Conservation (phyloP, 2,888 invertebrate species). For the Sinopyrophorus schimmeli region DNA sequence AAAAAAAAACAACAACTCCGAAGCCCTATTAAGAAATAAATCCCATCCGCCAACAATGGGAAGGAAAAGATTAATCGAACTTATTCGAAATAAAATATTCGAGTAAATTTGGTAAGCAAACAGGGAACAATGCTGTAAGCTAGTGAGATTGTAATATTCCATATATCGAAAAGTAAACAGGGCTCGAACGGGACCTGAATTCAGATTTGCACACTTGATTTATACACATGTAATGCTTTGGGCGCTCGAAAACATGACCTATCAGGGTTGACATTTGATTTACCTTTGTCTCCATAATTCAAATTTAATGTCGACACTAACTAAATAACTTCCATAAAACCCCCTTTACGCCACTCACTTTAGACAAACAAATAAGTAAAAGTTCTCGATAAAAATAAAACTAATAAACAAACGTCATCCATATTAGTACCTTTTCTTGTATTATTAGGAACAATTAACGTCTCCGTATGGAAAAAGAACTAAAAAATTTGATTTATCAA, state of each 20-base stretch:
- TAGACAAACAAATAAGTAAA: too few species aligned
- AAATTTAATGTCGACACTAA: slow-evolving; percentile 14
- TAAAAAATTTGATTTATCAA: too few species aligned
- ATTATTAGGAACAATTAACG: too few species aligned
- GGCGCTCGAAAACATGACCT: slow-evolving; percentile 1
- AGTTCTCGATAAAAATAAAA: too few species aligned
- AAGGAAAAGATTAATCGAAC: too few species aligned
- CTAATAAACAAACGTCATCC: too few species aligned
- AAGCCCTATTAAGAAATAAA: too few species aligned
- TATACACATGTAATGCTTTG: background rate
- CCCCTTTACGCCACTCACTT: too few species aligned
- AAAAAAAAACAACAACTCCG: too few species aligned
- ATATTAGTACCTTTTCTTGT: too few species aligned
- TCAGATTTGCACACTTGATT: slow-evolving; percentile 5
- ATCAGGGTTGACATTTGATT: slow-evolving; percentile 25
- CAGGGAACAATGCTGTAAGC: slow-evolving; percentile 8
- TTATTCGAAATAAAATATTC: slow-evolving; percentile 20
- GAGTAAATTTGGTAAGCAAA: slow-evolving; percentile 23
- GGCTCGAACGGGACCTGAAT: background rate
- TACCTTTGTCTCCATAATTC: slow-evolving; percentile 29
- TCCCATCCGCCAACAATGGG: too few species aligned
- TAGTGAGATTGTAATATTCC: slow-evolving; percentile 11
- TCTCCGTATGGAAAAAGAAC: too few species aligned
- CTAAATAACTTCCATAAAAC: slow-evolving; percentile 23
- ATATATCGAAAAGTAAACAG: slow-evolving; percentile 16